These are phyloP conservation scores for Pachymerium ferrugineum DNA, from an alignment of 2,888 invertebrate species.

Conservation along the genomic window DNA sequence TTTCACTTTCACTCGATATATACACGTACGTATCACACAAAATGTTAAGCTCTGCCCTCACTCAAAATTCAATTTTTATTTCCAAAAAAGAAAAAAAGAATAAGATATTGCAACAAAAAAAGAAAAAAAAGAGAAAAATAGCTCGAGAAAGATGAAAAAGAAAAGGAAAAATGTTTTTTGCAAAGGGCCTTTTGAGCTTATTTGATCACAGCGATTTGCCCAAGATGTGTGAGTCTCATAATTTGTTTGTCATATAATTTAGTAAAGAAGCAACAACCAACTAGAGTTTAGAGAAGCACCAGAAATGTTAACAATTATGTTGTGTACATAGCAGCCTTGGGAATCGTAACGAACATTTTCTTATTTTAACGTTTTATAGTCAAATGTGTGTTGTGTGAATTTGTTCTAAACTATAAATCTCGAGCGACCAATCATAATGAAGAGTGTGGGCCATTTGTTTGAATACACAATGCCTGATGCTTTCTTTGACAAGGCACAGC, in stretches of 20 bases:
- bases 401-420: neutral
- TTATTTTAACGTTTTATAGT: neutral
- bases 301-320: conserved; percentile 28
- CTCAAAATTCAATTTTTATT: neutral
- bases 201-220: conserved; percentile 14
- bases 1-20: neutral
- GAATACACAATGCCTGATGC: neutral
- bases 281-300: conserved; percentile 28
- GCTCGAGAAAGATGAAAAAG: neutral
- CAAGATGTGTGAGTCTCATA: neutral
- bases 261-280: conserved; percentile 18
- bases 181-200: conserved; percentile 21
- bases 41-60: conserved; percentile 10
- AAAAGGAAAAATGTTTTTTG: neutral
- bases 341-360: neutral
- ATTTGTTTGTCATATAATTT: neutral
- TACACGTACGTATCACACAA: neutral
- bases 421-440: too few species aligned
- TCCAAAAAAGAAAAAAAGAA: neutral
- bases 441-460: too few species aligned
- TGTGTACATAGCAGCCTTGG: conserved; percentile 29
- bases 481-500: conserved; percentile 17
- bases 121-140: neutral
- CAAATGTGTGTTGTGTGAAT: neutral
- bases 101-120: neutral